Conservation (phyloP, 2,113 vertebrate species). For the Cariama cristata region DNA sequence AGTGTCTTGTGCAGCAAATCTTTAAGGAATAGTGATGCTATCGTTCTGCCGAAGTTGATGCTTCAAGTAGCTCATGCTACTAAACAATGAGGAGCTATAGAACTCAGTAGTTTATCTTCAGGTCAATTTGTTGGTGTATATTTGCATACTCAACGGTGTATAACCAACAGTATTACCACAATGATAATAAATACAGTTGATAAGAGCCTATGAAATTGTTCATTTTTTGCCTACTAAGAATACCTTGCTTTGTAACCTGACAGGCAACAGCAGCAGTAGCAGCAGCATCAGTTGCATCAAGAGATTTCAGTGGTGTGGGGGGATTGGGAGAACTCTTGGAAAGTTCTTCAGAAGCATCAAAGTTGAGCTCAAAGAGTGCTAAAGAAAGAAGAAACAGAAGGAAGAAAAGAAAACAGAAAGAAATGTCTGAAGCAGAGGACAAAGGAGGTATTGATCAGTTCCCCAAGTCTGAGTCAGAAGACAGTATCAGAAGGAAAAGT, state of each 20-base stretch:
- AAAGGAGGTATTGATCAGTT: constrained; percentile 79
- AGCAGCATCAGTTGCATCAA: constrained; percentile 80
- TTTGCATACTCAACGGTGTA: not conserved
- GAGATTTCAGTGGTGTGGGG: constrained; percentile 80
- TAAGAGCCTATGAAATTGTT: not conserved
- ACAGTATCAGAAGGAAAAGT: constrained; percentile 83
- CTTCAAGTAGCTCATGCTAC: not conserved
- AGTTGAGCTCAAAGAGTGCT: constrained; percentile 95
- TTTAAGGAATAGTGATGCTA: not conserved
- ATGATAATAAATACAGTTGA: not conserved
- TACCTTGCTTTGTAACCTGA: constrained; percentile 39
- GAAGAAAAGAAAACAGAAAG: constrained; percentile 87
- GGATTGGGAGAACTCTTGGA: constrained; percentile 84
- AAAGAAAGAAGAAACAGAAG: constrained; percentile 94
- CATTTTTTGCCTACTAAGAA: not conserved
- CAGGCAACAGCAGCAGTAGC: constrained; percentile 82
- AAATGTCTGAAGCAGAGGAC: constrained; percentile 77
- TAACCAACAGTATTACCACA: not conserved
- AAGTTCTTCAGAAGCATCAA: constrained; percentile 91
- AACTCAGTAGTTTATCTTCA: not conserved
- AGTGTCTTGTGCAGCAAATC: not conserved
- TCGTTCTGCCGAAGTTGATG: not conserved
- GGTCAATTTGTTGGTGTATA: not conserved
- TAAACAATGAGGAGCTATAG: not conserved
- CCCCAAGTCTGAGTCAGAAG: constrained; percentile 87